Base-by-base conservation (phyloP, 92 coral and sea anemone species). In the Siderastrea siderea region DNA sequence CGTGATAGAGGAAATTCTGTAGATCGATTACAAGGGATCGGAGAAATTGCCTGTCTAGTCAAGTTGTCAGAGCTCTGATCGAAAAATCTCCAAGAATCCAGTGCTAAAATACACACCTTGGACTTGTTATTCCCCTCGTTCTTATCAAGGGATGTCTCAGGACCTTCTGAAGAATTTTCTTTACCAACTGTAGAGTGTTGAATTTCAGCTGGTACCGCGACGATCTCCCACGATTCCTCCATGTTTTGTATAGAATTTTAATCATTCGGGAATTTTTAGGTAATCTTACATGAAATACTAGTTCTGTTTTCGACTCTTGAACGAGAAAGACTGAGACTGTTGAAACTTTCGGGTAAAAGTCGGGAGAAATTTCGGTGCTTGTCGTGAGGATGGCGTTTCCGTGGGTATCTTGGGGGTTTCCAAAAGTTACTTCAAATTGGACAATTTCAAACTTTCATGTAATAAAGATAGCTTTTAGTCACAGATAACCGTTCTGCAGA, bases 151-250 rank as follows among this genome's bases (percentile, higher is more conserved):
- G 62, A 14, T n/a, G 63, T 6, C 50, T 84, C 87, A 73, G 81
- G 68, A 46, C 60, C 51, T 50, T 71, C 88, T 38, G 87, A 55
- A 52, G 73, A 5, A 3, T 61, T 61, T 51, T 71, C 77, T 77
- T 63, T 82, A 1, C 61, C 67, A 52, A 47, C 43, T 3, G 87
- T 62, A 3, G 96, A 93, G 77, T 77, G 93, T 53, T 90, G 81
- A 78, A 93, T 93, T 57, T 93, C 96, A 15, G 96, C 71, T 53
- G 96, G 96, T 43, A 90, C 88, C n/a, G 85, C 57, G 1, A 93
- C 91, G 19, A 86, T 75, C 82, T 93, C 96, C 96, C 96, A 93
- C 14, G 93, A 86, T 45, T 86, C 92, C 90, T 93, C 96, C 96
- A 93, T 90, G 86, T 75, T 66, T 87, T 74, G 45, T 26, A 26